Base-by-base conservation (phyloP, 2,888 invertebrate species). In the Epinotia brunnichana region DNA sequence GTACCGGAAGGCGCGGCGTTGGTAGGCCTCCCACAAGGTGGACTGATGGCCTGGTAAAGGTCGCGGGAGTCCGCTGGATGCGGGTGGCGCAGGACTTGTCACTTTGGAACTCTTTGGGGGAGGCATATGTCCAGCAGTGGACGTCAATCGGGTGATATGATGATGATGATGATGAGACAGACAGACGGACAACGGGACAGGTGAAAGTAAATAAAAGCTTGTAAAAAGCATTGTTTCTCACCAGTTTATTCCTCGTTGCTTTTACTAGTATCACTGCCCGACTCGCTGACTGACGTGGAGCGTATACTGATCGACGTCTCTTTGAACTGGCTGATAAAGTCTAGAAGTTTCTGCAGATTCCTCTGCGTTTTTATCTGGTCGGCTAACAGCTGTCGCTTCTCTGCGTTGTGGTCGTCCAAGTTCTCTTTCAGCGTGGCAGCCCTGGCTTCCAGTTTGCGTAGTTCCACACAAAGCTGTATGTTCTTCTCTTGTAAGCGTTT, bases 311-410 rank as follows among this genome's bases (percentile, higher is more conserved):
- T 84, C 0, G 92, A 91, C 41, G 92, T 91, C 77, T 92, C 92
- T 73, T 92, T 92, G 74, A 94, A 94, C 75, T 91, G 92, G 69
- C 92, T 90, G 78, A 94, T 91, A 79, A 94, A 93, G 78, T 93
- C 93, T 5, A 94, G 85, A 10, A 94, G 87, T 73, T 92, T 92
- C 83, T 93, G 92, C 15, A 94, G 85, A 79, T 93, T 91, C 75
- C 92, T 85, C 80, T 92, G 93, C 2, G 92, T 93, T 75, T 90
- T 88, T 24, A 93, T 92, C 79, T 94, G 93, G 75, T 91, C 91
- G 2, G 93, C 87, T 13, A 94, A 79, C 15, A 94, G 81, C 73
- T 92, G 89, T 2, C 92, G 82, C 75, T 93, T 93, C 79, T 93
- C 93, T 0, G 88, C 90, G 54, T 92, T 92, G 75, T 92, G 93